Percentiles rank a stretch among this genome's conserved stretches.
phyloP scores from a whole-genome alignment of 2,113 vertebrate genomes.

The Crotalus viridis region DNA sequence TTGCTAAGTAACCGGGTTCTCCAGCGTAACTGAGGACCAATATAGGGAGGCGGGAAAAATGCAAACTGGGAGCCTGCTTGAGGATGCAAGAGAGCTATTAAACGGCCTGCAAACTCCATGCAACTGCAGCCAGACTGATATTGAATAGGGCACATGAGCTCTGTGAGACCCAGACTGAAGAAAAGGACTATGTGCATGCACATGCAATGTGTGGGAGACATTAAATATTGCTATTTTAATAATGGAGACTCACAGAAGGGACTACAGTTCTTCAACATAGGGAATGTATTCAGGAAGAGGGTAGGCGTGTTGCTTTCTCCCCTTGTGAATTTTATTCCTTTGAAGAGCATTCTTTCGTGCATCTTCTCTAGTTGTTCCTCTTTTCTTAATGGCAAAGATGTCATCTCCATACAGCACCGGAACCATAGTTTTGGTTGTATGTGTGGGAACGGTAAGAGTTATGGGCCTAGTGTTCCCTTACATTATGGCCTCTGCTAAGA shows the following conservation, averaged over 20 bases:
- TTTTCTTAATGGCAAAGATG: not conserved
- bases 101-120: not conserved
- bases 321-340: not conserved
- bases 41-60: constrained; percentile 54
- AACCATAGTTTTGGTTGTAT: not conserved
- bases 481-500: not conserved
- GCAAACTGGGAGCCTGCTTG: constrained; percentile 42
- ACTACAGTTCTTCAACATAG: not conserved
- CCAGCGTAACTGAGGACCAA: constrained; percentile 68
- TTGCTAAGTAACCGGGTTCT: constrained; percentile 77
- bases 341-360: not conserved
- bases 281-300: not conserved
- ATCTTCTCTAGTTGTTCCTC: not conserved
- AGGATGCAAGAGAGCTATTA: constrained; percentile 5
- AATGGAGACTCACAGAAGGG: not conserved
- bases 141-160: not conserved
- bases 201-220: not conserved
- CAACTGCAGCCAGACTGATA: not conserved
- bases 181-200: not conserved
- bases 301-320: not conserved
- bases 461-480: too few species aligned
- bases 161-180: not conserved
- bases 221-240: not conserved
- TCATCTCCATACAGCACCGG: not conserved
- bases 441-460: not conserved